A percentile compares a stretch with the other conserved stretches of the same genome.
phyloP scores from a whole-genome alignment of 64 coral and sea anemone genomes.

The Orbicella faveolata region DNA sequence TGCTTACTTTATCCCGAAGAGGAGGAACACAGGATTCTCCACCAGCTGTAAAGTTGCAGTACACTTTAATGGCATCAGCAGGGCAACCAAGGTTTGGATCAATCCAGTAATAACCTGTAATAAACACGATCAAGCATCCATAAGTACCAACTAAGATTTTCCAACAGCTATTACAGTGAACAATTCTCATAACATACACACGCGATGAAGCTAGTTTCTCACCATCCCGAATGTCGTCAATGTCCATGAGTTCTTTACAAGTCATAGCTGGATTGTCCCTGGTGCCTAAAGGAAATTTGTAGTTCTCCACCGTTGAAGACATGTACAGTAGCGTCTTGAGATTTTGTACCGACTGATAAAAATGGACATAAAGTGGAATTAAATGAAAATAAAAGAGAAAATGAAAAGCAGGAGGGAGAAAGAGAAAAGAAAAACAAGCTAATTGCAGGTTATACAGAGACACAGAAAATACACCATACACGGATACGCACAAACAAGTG shows the following conservation, averaged over 20 bases:
- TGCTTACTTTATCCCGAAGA: slow-evolving; percentile 57
- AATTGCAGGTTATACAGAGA: too few species aligned
- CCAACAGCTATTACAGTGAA: too few species aligned
- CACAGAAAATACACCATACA: too few species aligned
- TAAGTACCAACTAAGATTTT: not conserved
- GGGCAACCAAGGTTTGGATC: slow-evolving; percentile 89
- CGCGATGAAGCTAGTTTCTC: slow-evolving; percentile 5
- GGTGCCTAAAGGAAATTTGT: slow-evolving; percentile 71
- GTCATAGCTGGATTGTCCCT: slow-evolving; percentile 76
- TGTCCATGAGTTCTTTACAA: slow-evolving; percentile 82
- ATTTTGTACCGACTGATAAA: slow-evolving; percentile 17
- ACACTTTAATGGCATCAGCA: slow-evolving; percentile 78
- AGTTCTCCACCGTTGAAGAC: slow-evolving; percentile 66
- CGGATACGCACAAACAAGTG: too few species aligned
- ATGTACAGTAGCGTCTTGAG: slow-evolving; percentile 71
- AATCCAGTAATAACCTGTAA: slow-evolving; percentile 75
- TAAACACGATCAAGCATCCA: not conserved
- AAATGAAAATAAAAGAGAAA: not conserved
- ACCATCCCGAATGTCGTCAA: slow-evolving; percentile 82
- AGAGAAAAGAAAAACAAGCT: not conserved
- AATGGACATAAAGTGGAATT: not conserved
- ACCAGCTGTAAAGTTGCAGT: slow-evolving; percentile 85
- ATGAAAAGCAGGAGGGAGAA: not conserved
- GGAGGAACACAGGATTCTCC: slow-evolving; percentile 76
- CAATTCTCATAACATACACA: too few species aligned